phyloP scores from a whole-genome alignment of 2,888 invertebrate genomes.

The Hirtodrosophila cameraria region DNA sequence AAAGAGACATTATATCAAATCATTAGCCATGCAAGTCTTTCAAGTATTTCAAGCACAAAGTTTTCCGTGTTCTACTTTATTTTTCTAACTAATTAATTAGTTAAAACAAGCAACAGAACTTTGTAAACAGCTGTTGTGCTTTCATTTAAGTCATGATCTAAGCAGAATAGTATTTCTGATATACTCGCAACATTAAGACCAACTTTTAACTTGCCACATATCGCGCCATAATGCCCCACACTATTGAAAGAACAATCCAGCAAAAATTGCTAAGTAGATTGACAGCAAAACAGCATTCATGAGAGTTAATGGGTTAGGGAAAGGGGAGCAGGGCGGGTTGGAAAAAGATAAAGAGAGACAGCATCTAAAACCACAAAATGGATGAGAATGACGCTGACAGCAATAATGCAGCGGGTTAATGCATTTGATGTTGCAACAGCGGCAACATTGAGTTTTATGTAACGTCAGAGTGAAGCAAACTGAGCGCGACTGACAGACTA shows the following conservation, averaged over 20 bases:
- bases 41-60: too few relatives aligned
- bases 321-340: background rate
- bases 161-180: too few relatives aligned
- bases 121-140: too few relatives aligned
- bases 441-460: slow-evolving; percentile 39
- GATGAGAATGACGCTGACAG: slow-evolving; percentile 72
- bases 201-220: background rate
- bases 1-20: too few relatives aligned
- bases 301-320: slow-evolving; percentile 25
- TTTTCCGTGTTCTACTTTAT: too few relatives aligned
- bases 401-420: slow-evolving; percentile 75
- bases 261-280: slow-evolving; percentile 55
- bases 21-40: too few relatives aligned
- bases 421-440: slow-evolving; percentile 67
- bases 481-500: slow-evolving; percentile 7
- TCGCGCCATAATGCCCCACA: background rate
- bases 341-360: slow-evolving; percentile 15
- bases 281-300: slow-evolving; percentile 40
- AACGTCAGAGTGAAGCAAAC: slow-evolving; percentile 10
- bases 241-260: slow-evolving; percentile 48
- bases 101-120: too few relatives aligned
- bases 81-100: too few relatives aligned
- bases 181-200: slow-evolving; percentile 5
- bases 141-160: too few relatives aligned
- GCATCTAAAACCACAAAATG: slow-evolving; percentile 47